These are phyloP conservation scores for Etheostoma nigrum DNA, from an alignment of 2,797 vertebrate genomes.

Conservation along the genomic window DNA sequence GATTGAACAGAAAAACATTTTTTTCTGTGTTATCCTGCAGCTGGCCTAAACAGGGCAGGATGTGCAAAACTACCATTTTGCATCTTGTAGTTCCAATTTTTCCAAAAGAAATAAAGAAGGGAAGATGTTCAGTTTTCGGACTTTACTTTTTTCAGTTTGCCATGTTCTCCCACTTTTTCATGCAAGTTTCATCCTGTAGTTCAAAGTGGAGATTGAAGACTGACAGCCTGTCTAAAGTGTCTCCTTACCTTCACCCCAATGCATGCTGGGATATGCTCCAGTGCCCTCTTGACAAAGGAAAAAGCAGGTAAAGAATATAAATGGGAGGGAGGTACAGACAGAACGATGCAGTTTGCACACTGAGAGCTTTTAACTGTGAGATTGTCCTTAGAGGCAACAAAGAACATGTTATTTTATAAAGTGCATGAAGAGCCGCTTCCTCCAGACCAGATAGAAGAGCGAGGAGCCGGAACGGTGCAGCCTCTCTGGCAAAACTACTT, in stretches of 20 bases:
- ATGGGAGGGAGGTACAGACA: slow-evolving; percentile 21
- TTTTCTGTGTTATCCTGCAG: background rate
- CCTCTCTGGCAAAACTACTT: slow-evolving; percentile 43
- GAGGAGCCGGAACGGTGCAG: slow-evolving; percentile 38
- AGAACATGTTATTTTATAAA: slow-evolving; percentile 26
- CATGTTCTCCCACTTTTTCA: slow-evolving; percentile 20
- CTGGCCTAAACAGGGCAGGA: slow-evolving; percentile 16
- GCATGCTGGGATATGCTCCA: slow-evolving; percentile 72
- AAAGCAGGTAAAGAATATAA: slow-evolving; percentile 62
- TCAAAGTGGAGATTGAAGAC: slow-evolving; percentile 37
- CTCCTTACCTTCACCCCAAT: slow-evolving; percentile 49
- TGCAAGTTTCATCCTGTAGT: slow-evolving; percentile 14
- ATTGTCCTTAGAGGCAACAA: slow-evolving; percentile 17
- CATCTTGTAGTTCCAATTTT: slow-evolving; percentile 3
- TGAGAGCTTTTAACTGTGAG: slow-evolving; percentile 27
- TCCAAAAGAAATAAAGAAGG: background rate
- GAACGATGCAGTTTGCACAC: slow-evolving; percentile 16
- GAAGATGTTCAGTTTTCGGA: background rate
- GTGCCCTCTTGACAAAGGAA: slow-evolving; percentile 59
- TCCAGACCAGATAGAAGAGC: slow-evolving; percentile 18
- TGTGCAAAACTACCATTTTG: background rate
- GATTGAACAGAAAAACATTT: background rate
- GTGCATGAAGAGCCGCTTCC: slow-evolving; percentile 20
- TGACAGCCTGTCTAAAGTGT: slow-evolving; percentile 61
- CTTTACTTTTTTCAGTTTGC: background rate